Evolutionary conservation across 2,797 vertebrate species (phyloP).

Genomic region (Ceryle rudis): DNA sequence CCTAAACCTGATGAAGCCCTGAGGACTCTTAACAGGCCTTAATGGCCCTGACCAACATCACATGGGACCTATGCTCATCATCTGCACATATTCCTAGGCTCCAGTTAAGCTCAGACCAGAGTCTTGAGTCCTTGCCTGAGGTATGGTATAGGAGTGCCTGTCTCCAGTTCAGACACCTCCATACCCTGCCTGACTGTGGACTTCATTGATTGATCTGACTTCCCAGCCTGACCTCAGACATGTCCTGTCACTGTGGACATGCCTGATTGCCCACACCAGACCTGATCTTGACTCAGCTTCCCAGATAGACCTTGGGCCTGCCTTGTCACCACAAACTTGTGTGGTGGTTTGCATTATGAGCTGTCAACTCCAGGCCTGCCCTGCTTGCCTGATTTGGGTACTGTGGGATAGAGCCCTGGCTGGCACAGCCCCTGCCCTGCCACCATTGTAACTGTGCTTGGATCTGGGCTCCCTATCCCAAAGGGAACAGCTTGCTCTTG

Average conservation of each 20-base stretch:
- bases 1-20: not conserved
- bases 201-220: not conserved
- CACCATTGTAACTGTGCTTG: not conserved
- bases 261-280: not conserved
- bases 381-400: not conserved
- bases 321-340: not conserved
- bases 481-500: not conserved
- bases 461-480: not conserved
- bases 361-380: not conserved
- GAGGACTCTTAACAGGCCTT: not conserved
- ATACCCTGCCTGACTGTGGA: not conserved
- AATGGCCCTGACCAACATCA: not conserved
- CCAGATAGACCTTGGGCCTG: not conserved
- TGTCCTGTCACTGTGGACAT: not conserved
- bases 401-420: not conserved
- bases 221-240: not conserved
- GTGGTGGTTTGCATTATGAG: not conserved
- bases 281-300: not conserved
- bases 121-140: not conserved
- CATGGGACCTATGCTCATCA: not conserved
- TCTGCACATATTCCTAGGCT: not conserved
- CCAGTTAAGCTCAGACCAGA: not conserved
- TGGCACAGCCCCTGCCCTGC: not conserved
- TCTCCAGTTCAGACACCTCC: not conserved
- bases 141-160: no score